Base-by-base conservation (phyloP, 1,140 invertebrate genomes). In the Papilio helenus region DNA sequence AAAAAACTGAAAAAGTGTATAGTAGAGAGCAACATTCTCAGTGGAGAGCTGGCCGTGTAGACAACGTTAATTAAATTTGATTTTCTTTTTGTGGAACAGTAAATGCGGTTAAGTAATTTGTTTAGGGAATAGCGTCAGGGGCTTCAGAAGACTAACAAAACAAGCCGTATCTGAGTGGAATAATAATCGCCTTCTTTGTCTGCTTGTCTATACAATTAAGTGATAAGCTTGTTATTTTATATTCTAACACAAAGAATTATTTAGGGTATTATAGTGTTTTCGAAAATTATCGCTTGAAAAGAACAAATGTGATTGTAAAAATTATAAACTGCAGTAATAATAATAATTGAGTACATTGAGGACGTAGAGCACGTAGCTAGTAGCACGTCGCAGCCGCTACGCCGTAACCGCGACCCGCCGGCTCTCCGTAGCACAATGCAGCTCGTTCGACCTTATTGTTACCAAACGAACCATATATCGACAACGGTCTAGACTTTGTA, bases 31-130 rank as follows among this genome's bases (percentile, higher is more conserved):
- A 68, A 65, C 23, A 65, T 65, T 68, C 61, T 61, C 61, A 14
- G 3, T 34, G 14, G 61, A 68, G 26, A 14, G 26, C 23, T 68
- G 26, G 23, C 61, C 16, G 14, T 68, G 61, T 68, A 68, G 61
- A 68, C 61, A 68, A 68, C 61, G 26, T 68, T 68, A 68, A 68
- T 68, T 68, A 68, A 68, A 68, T 68, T 68, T 68, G 61, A 68
- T 68, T 68, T 74, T 44, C 39, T 74, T 74, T 74, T 74, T 49
- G 76, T 44, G 39, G 76, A 44, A 42, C 55, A 39, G 76, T 65
- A 77, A 77, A 77, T 77, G 51, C 58, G 76, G 76, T 77, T 77
- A 65, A 77, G 58, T 77, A 77, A 77, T 77, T 77, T 77, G 76
- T 77, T 77, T 77, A 77, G 76, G 76, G 55, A 77, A 65, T 77